Conservation (phyloP, 2,888 invertebrate genomes). For the Drosophila mettleri region DNA sequence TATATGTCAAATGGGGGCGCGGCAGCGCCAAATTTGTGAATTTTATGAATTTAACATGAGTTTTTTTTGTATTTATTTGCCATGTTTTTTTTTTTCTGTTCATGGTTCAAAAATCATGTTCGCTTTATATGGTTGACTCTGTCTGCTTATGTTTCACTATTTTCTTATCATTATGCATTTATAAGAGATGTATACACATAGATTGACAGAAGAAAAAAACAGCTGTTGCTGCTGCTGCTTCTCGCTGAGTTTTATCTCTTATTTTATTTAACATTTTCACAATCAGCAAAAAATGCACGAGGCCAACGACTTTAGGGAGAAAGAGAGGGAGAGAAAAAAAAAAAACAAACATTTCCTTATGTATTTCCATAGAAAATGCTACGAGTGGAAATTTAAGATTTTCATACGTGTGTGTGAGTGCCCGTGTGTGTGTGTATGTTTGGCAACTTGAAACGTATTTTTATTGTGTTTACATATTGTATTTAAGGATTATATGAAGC, state of each 20-base stretch:
- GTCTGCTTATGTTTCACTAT: constrained; percentile 22
- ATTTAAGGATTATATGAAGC: constrained; percentile 33
- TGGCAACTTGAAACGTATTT: constrained; percentile 33
- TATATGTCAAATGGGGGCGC: constrained; percentile 5
- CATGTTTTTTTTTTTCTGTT: constrained; percentile 10
- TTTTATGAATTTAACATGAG: constrained; percentile 55
- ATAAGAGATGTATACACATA: constrained; percentile 1
- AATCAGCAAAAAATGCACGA: constrained; percentile 26
- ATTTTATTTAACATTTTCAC: constrained; percentile 9
- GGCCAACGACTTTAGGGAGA: constrained; percentile 41
- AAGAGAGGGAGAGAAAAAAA: constrained; percentile 1
- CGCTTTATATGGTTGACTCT: constrained; percentile 2
- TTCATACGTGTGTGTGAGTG: neutral
- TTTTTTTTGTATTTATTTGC: neutral
- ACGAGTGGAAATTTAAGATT: constrained; percentile 43
- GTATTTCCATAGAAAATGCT: constrained; percentile 26
- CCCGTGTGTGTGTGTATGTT: constrained; percentile 11
- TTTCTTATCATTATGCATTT: constrained; percentile 37
- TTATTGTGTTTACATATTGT: constrained; percentile 38
- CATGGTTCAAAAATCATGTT: constrained; percentile 1
- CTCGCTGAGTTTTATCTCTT: constrained; percentile 5
- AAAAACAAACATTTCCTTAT: constrained; percentile 16
- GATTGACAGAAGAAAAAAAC: neutral
- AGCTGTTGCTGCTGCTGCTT: constrained; percentile 18
- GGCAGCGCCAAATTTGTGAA: constrained; percentile 7